Percentiles rank a stretch among this genome's conserved stretches.
phyloP scores from a whole-genome alignment of 2,888 invertebrate species.

The Temnothorax unifasciatus region DNA sequence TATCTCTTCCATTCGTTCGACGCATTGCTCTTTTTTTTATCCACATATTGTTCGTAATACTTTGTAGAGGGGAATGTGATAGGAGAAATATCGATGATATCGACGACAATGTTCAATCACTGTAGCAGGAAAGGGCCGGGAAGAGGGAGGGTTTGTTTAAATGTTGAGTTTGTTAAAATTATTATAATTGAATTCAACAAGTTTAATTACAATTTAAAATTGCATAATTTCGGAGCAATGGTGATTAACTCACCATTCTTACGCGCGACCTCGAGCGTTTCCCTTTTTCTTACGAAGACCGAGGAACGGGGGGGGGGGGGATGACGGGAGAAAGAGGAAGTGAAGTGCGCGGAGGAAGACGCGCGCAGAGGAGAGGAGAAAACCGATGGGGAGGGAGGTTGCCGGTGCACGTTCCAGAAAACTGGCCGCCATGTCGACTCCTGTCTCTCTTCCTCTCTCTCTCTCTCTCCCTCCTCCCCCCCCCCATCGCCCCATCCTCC shows the following conservation, averaged over 20 bases:
- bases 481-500: no score
- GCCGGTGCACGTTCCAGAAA: conserved; percentile 74
- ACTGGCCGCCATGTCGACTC: conserved; percentile 75
- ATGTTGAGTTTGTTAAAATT: neutral
- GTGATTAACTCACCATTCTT: conserved; percentile 43
- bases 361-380: conserved; percentile 58
- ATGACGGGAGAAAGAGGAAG: conserved; percentile 30
- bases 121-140: no score
- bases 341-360: conserved; percentile 23
- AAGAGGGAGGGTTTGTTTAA: neutral
- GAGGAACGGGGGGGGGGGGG: conserved; percentile 39
- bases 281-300: conserved; percentile 57
- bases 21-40: no score
- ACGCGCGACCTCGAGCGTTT: conserved; percentile 60
- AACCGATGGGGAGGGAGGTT: conserved; percentile 60
- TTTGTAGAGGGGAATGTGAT: no score
- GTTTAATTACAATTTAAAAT: neutral
- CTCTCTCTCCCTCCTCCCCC: neutral
- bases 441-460: conserved; percentile 43
- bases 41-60: no score
- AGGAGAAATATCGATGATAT: no score
- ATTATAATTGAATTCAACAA: neutral
- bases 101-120: neutral
- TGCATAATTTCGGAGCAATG: conserved; percentile 12
- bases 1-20: neutral